Conservation (phyloP, 2,888 invertebrate species). For the Fragum whitleyi region DNA sequence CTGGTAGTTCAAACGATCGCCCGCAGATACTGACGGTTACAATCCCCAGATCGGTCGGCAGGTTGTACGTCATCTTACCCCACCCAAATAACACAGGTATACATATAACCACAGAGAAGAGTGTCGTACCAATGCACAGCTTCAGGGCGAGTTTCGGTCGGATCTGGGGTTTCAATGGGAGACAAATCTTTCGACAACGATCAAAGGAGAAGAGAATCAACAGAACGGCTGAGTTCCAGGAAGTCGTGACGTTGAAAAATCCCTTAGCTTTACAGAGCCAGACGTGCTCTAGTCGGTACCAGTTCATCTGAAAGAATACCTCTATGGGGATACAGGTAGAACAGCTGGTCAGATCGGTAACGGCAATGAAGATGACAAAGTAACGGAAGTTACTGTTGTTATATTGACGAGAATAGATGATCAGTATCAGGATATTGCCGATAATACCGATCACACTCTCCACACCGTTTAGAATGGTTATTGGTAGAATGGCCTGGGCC, state of each 20-base stretch:
- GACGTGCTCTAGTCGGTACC: background rate
- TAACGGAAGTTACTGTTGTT: conserved; percentile 2
- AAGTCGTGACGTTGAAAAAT: conserved; percentile 6
- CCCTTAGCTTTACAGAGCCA: conserved; percentile 12
- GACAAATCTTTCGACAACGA: conserved; percentile 13
- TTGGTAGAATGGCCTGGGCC: conserved; percentile 10
- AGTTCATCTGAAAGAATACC: conserved; percentile 16
- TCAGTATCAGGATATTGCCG: conserved; percentile 1
- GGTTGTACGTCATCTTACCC: background rate
- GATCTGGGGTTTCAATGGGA: conserved; percentile 12
- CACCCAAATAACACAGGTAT: background rate
- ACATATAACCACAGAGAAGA: background rate
- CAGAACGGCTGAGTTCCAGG: background rate
- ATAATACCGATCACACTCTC: background rate
- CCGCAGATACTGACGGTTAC: conserved; percentile 3
- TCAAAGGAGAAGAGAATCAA: conserved; percentile 9
- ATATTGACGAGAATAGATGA: background rate
- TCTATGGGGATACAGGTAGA: conserved; percentile 3
- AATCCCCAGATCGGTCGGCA: background rate
- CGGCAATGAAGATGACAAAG: conserved; percentile 6
- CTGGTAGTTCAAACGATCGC: background rate
- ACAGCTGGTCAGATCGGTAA: conserved; percentile 28
- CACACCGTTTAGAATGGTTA: background rate
- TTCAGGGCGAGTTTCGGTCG: conserved; percentile 1
- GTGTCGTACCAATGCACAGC: background rate